Conservation (phyloP, 2,888 invertebrate genomes). For the Julus scanicus region DNA sequence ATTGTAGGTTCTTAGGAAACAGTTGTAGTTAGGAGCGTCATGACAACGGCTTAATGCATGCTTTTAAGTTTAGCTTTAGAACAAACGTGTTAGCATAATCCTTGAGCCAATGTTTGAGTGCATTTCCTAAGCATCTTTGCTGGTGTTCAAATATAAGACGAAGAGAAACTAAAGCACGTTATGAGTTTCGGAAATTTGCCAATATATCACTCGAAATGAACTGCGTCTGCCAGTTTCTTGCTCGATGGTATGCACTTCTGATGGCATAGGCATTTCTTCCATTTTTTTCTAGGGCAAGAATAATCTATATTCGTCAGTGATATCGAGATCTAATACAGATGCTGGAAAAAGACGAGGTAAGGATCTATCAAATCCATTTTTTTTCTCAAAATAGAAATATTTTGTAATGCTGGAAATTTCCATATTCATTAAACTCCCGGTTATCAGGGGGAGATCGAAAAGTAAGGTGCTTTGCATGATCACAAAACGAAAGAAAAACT, state of each 20-base stretch:
- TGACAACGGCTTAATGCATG: background rate
- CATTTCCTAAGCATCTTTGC: constrained; percentile 3
- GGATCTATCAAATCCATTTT: background rate
- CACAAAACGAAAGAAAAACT: too few species aligned
- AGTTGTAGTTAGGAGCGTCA: background rate
- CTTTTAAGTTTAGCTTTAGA: background rate
- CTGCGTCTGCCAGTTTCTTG: background rate
- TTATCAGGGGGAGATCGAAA: too few species aligned
- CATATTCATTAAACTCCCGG: background rate
- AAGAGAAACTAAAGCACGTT: constrained; percentile 23
- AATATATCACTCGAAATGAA: constrained; percentile 37
- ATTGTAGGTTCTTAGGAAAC: too few species aligned
- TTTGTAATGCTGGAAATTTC: background rate
- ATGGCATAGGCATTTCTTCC: constrained; percentile 16
- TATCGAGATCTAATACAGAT: constrained; percentile 53
- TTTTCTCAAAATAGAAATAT: background rate
- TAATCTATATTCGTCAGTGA: constrained; percentile 54
- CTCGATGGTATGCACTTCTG: background rate
- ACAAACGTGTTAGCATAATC: constrained; percentile 8
- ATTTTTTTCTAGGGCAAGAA: constrained; percentile 52
- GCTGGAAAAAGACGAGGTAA: constrained; percentile 50
- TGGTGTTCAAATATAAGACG: background rate
- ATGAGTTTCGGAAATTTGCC: constrained; percentile 23
- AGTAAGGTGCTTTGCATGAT: too few species aligned
- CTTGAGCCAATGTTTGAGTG: background rate